A percentile compares a stretch with the other conserved stretches of the same genome.
These are phyloP conservation scores for rat (Rattus norvegicus) DNA, from an alignment of 2,113 vertebrate species.

Conservation along the genomic window GRCr8 NC_086026.1:29541001-29541500, in stretches of 20 bases:
- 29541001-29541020: neutral
- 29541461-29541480: neutral
- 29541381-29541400: neutral
- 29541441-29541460: no score
- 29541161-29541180: neutral
- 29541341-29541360: constrained; percentile 38
- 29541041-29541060: neutral
- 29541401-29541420: neutral
- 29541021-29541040: neutral
- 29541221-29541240: neutral
- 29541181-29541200: neutral
- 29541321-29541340: neutral
- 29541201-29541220: neutral
- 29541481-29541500: neutral
- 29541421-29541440: no score
- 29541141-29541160: neutral
- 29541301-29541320: constrained; percentile 18
- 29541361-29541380: neutral
- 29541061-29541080: neutral
- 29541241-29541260: neutral
- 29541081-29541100: neutral
- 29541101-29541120: neutral
- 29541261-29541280: neutral
- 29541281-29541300: constrained; percentile 4
- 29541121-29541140: neutral